Evolutionary conservation across 2,888 invertebrate species (phyloP), one percentile per base, ranked within the genome.

Genomic region (Saturnia pavonia): DNA sequence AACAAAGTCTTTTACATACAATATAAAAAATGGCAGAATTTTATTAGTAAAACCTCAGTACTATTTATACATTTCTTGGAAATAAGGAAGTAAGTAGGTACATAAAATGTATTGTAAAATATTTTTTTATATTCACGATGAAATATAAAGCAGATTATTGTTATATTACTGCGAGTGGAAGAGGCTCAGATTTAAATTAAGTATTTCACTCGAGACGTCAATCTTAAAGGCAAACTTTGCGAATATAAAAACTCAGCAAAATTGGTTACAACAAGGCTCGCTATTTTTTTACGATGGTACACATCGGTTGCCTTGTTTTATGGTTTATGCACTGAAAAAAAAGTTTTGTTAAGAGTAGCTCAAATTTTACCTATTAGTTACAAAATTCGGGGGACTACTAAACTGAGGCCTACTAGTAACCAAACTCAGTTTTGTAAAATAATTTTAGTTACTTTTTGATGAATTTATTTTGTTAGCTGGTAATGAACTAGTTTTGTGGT

Each of bases 281-380:
- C 51, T 22, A 19, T 19, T 48, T 19, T 48, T 48, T 48, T 43
- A 67, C 67, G 67, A 67, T 27, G 22, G 25, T 27, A 67, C 43
- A 48, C 67, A 67, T 67, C 67, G 67, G 45, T 67, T 67, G 25
- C 48, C 1, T 25, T 25, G 25, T 25, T 57, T 57, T 57, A 57
- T 57, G 57, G 8, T 8, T 57, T 22, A 6, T 16, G 57, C n/a
- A n/a, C n/a, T n/a, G n/a, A n/a, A n/a, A n/a, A n/a, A n/a, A n/a
- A n/a, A n/a, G n/a, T n/a, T n/a, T n/a, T n/a, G n/a, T n/a, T n/a
- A n/a, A n/a, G n/a, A n/a, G n/a, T n/a, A n/a, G n/a, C n/a, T n/a
- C n/a, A n/a, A n/a, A n/a, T n/a, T n/a, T n/a, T n/a, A n/a, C n/a
- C n/a, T n/a, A n/a, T n/a, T n/a, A n/a, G n/a, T n/a, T n/a, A n/a